Evolutionary conservation across 2,888 invertebrate genomes (phyloP).

Genomic region (Drosophila suboccidentalis): DNA sequence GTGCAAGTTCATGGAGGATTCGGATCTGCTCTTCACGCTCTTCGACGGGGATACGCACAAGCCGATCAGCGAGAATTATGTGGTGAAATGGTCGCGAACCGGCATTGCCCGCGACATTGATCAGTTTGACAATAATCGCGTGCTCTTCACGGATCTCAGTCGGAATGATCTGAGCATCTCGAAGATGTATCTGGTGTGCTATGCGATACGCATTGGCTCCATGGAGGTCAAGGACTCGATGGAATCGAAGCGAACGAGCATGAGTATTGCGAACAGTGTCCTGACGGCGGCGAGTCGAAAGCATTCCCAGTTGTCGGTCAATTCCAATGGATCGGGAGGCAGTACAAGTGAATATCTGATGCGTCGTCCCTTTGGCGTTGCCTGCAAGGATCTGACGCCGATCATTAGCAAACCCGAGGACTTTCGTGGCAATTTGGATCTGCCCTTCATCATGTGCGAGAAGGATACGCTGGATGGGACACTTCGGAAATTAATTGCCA

Average conservation of each 20-base stretch:
- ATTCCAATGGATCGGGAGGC: slow-evolving; percentile 83
- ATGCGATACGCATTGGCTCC: slow-evolving; percentile 94
- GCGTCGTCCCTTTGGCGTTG: slow-evolving; percentile 96
- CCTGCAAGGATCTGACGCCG: slow-evolving; percentile 93
- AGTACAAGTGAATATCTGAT: slow-evolving; percentile 86
- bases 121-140: slow-evolving; percentile 91
- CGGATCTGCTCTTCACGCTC: slow-evolving; percentile 93
- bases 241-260: slow-evolving; percentile 90
- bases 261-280: slow-evolving; percentile 86
- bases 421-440: slow-evolving; percentile 92
- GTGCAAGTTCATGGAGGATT: slow-evolving; percentile 94
- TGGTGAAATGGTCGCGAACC: slow-evolving; percentile 93
- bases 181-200: slow-evolving; percentile 95
- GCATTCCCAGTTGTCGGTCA: slow-evolving; percentile 84
- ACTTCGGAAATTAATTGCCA: slow-evolving; percentile 90
- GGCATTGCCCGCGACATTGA: slow-evolving; percentile 91
- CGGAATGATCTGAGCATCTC: slow-evolving; percentile 93
- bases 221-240: slow-evolving; percentile 93
- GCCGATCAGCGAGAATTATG: slow-evolving; percentile 95
- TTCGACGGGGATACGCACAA: slow-evolving; percentile 92
- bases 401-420: slow-evolving; percentile 90
- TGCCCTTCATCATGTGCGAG: slow-evolving; percentile 95
- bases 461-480: slow-evolving; percentile 93
- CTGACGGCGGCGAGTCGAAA: slow-evolving; percentile 83
- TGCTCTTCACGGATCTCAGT: slow-evolving; percentile 96